phyloP scores from a whole-genome alignment of 64 coral and sea anemone species.

The Montipora capricornis region DNA sequence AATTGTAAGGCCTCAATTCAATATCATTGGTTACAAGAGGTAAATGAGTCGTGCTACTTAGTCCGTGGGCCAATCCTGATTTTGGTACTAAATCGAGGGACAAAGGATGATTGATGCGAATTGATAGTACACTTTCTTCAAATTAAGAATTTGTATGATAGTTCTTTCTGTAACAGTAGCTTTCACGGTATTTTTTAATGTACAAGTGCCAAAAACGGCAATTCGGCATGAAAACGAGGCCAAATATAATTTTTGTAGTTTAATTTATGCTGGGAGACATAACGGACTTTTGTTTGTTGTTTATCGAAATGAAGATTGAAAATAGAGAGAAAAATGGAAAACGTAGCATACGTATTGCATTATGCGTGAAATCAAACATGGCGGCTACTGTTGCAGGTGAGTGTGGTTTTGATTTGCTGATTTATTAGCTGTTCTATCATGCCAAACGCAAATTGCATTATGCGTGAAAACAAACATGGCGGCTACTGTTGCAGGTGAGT shows the following conservation, averaged over 20 bases:
- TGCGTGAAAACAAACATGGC: conserved; percentile 42
- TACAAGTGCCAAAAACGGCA: no score
- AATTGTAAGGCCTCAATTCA: no score
- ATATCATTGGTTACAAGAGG: no score
- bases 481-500: conserved; percentile 9
- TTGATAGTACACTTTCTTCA: no score
- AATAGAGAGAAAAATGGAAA: background rate
- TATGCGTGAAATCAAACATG: conserved; percentile 41
- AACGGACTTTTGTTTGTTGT: background rate
- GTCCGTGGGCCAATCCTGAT: no score
- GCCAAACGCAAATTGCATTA: conserved; percentile 35
- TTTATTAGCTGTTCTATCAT: background rate
- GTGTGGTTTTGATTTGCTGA: background rate
- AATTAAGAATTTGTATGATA: no score
- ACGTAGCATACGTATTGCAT: conserved; percentile 32
- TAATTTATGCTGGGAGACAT: background rate
- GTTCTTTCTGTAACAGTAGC: no score
- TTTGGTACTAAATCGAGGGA: no score
- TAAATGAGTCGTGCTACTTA: no score
- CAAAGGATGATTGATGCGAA: no score
- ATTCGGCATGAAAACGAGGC: background rate
- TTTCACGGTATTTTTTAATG: no score
- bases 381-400: conserved; percentile 9
- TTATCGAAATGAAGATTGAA: background rate
- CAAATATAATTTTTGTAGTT: conserved; percentile 13